Percentiles rank a stretch among this genome's conserved stretches.
Conservation (phyloP, 2,797 vertebrate genomes). For the Phaenicophaeus curvirostris region DNA sequence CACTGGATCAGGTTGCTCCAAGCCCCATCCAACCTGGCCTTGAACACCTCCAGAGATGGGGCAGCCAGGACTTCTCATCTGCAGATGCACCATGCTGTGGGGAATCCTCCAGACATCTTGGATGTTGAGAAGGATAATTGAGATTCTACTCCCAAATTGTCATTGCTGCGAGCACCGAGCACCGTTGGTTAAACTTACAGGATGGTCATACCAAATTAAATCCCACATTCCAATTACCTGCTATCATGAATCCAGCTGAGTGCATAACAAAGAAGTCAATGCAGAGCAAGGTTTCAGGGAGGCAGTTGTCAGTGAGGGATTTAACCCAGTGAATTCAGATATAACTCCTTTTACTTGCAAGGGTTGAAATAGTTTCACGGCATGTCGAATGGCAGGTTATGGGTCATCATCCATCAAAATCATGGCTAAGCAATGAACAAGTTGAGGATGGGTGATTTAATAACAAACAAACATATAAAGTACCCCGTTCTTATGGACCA, state of each 20-base stretch:
- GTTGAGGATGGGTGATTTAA: constrained; percentile 30
- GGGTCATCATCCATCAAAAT: constrained; percentile 30
- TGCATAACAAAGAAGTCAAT: neutral
- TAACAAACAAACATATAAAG: constrained; percentile 35
- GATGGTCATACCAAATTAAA: neutral
- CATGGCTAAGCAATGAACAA: constrained; percentile 1
- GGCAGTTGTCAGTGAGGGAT: neutral
- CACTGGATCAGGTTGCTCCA: too few relatives aligned
- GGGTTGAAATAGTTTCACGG: neutral
- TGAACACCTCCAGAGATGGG: too few relatives aligned
- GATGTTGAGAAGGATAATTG: neutral
- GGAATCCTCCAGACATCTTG: neutral
- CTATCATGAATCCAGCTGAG: neutral
- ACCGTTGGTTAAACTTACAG: neutral
- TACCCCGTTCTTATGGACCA: neutral
- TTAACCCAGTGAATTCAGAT: neutral
- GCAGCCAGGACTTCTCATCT: too few relatives aligned
- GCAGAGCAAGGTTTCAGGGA: neutral
- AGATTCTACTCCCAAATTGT: neutral
- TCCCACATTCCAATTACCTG: neutral
- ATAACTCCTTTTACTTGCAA: neutral
- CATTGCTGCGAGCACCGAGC: neutral
- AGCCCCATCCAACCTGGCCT: too few relatives aligned
- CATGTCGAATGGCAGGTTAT: neutral
- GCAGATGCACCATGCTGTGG: too few relatives aligned